Base-by-base conservation (phyloP, 2,888 invertebrate species). In the Diaperis boleti region DNA sequence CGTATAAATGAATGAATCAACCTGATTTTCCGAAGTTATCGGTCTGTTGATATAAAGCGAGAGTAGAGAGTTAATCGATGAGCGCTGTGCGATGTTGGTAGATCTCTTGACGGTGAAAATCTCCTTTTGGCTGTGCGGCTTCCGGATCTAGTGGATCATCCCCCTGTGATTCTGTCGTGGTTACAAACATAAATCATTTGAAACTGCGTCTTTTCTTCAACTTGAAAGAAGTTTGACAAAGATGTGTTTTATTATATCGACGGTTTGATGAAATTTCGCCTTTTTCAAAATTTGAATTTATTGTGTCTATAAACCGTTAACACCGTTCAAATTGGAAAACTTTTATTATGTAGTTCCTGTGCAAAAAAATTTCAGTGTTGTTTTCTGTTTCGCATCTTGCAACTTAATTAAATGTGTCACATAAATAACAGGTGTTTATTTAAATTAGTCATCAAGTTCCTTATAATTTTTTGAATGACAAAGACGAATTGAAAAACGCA, bases 1-100 rank as follows among this genome's bases (percentile, higher is more conserved):
- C 71, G 72, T 69, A 70, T 72, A 72, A 72, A 72, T 72, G 72
- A 72, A 72, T 72, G 72, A 69, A 71, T 72, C 71, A 72, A 72
- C 68, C 67, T 69, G 68, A 69, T 70, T 69, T 65, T 64, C 60
- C 66, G 64, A 67, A 66, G 62, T 69, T 69, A 69, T 69, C 70
- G 64, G 26, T 26, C 4, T 20, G 26, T 67, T 65, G 63, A 69
- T 69, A 68, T 65, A 68, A 14, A 65, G 50, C 64, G 65, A 64
- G 62, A 61, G 54, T n/a, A n/a, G n/a, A n/a, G 59, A 66, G 56
- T 71, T 71, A 72, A 70, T 72, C 71, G 71, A 70, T 68, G 68
- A 11, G 18, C 29, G 55, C 18, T 29, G 54, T 35, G 26, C 14
- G 13, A 13, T 17, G 20, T 13, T 52, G 42, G 22, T 17, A 42